phyloP scores from a whole-genome alignment of 2,113 vertebrate genomes.

The Hippocampus zosterae region DNA sequence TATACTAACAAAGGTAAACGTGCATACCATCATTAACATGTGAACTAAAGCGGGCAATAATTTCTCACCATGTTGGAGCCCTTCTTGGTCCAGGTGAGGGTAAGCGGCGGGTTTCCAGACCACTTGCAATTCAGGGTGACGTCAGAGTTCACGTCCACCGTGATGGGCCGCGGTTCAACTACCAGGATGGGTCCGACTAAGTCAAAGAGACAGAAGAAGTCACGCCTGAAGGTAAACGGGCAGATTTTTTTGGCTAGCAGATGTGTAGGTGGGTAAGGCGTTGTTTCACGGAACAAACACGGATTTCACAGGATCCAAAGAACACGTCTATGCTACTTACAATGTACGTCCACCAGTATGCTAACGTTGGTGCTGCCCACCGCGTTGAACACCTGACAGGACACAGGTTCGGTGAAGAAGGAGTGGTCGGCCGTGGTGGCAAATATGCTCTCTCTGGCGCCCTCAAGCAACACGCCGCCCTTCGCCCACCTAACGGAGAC shows the following conservation, averaged over 20 bases:
- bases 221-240: background rate
- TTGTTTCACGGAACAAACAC: too few relatives aligned
- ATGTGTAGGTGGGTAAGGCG: too few relatives aligned
- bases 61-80: slow-evolving; percentile 88
- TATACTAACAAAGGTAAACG: too few relatives aligned
- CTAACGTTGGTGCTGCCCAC: slow-evolving; percentile 96
- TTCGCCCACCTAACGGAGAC: slow-evolving; percentile 82
- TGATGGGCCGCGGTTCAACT: slow-evolving; percentile 84
- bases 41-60: background rate
- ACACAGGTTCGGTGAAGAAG: slow-evolving; percentile 96
- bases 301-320: background rate
- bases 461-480: slow-evolving; percentile 84
- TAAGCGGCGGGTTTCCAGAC: slow-evolving; percentile 90
- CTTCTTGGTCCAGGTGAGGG: slow-evolving; percentile 96
- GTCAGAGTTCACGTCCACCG: slow-evolving; percentile 88
- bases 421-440: slow-evolving; percentile 90
- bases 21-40: too few relatives aligned
- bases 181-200: slow-evolving; percentile 89
- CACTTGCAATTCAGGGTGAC: slow-evolving; percentile 92
- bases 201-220: background rate
- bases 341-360: slow-evolving; percentile 93
- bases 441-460: slow-evolving; percentile 80
- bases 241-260: too few relatives aligned
- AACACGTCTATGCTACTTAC: slow-evolving; percentile 67
- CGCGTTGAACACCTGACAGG: slow-evolving; percentile 92